A percentile compares a stretch with the other conserved stretches of the same genome.
These are phyloP conservation scores for Lacanobia oleracea DNA, from an alignment of 2,888 invertebrate species.

Conservation along the genomic window DNA sequence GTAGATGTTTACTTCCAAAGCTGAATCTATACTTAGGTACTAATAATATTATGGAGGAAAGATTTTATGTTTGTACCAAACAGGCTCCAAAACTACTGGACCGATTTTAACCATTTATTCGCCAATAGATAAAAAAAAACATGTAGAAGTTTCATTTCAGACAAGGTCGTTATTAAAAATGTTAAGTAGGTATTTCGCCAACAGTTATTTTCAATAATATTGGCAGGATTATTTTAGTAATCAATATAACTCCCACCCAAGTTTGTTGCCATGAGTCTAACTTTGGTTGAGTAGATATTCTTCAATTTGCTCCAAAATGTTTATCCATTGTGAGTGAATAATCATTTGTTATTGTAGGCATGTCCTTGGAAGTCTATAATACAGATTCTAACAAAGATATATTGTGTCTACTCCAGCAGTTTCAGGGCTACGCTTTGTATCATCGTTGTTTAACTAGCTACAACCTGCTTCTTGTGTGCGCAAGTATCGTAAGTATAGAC, in stretches of 20 bases:
- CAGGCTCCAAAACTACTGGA: too few species aligned
- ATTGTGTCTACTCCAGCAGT: background rate
- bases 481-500: background rate
- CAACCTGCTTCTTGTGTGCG: background rate
- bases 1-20: background rate
- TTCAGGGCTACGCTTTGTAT: background rate
- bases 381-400: conserved; percentile 3
- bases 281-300: conserved; percentile 10
- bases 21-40: background rate
- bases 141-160: background rate
- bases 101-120: too few species aligned
- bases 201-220: background rate
- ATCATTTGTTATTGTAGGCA: conserved; percentile 11
- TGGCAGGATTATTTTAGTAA: background rate
- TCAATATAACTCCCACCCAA: background rate
- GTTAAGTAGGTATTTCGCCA: background rate
- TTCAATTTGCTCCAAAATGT: conserved; percentile 7
- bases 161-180: background rate
- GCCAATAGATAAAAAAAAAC: too few species aligned
- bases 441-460: background rate
- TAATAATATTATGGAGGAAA: too few species aligned
- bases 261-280: background rate
- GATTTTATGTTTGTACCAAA: too few species aligned
- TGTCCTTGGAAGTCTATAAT: background rate
- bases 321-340: background rate